phyloP scores from a whole-genome alignment of 2,113 vertebrate genomes.

The Mugil cephalus region DNA sequence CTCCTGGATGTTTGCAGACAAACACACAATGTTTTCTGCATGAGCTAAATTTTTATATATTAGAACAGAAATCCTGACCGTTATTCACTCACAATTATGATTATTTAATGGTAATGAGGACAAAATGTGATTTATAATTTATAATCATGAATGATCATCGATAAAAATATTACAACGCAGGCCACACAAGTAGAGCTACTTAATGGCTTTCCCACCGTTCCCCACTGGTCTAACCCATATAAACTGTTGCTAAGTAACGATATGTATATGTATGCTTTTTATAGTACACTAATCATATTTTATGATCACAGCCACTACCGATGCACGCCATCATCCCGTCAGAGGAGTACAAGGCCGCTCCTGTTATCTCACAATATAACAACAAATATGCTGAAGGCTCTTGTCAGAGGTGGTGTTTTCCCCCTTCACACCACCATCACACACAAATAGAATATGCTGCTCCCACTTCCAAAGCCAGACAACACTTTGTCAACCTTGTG shows the following conservation, averaged over 20 bases:
- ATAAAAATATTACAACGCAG: too few relatives aligned
- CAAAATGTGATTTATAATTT: slow-evolving; percentile 2
- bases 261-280: too few relatives aligned
- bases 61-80: not conserved
- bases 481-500: slow-evolving; percentile 37
- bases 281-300: too few relatives aligned
- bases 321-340: not conserved
- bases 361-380: slow-evolving; percentile 34
- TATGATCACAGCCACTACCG: too few relatives aligned
- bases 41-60: too few relatives aligned
- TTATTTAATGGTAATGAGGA: not conserved
- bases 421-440: not conserved
- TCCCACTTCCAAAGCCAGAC: slow-evolving; percentile 23
- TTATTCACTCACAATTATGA: not conserved
- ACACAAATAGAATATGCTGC: slow-evolving; percentile 30
- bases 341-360: slow-evolving; percentile 14
- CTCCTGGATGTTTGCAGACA: not conserved
- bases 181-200: too few relatives aligned
- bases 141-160: not conserved
- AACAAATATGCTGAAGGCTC: slow-evolving; percentile 22
- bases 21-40: too few relatives aligned
- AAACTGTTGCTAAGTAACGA: too few relatives aligned
- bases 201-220: too few relatives aligned
- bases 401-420: slow-evolving; percentile 39
- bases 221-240: too few relatives aligned